Conservation (phyloP, 1,140 invertebrate species). For the Pectinophora gossypiella region DNA sequence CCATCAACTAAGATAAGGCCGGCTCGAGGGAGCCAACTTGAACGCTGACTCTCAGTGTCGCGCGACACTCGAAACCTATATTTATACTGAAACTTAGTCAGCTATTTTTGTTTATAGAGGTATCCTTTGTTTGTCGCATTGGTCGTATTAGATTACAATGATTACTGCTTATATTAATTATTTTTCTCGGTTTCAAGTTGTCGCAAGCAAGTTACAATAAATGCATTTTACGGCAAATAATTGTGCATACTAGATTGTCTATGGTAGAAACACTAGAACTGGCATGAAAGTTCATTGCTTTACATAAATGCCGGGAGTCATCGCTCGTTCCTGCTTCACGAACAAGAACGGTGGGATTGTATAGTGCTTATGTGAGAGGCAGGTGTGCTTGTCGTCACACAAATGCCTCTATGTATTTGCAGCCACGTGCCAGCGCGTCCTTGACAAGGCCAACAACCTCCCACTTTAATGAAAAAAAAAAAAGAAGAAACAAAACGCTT, state of each 20-base stretch:
- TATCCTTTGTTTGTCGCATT: background rate
- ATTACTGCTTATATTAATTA: too few relatives aligned
- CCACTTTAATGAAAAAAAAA: constrained; percentile 40
- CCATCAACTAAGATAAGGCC: constrained; percentile 66
- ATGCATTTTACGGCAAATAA: too few relatives aligned
- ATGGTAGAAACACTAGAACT: too few relatives aligned
- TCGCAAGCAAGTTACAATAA: too few relatives aligned
- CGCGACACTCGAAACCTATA: constrained; percentile 29
- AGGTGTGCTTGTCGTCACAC: constrained; percentile 40
- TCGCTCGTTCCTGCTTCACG: background rate
- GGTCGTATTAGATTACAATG: too few relatives aligned
- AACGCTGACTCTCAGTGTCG: constrained; percentile 15
- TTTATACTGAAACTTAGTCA: constrained; percentile 6
- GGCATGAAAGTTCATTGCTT: too few relatives aligned
- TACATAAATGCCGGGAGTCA: too few relatives aligned
- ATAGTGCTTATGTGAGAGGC: background rate
- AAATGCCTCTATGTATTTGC: constrained; percentile 37
- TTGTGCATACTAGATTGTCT: too few relatives aligned
- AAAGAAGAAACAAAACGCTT: constrained; percentile 49
- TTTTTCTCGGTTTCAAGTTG: too few relatives aligned
- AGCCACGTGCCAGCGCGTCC: constrained; percentile 61
- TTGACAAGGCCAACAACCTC: constrained; percentile 60
- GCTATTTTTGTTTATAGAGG: background rate
- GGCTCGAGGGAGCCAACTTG: constrained; percentile 27
- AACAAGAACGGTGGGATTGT: too few relatives aligned